phyloP scores from a whole-genome alignment of 2,797 vertebrate genomes.

The Xenopus petersii region DNA sequence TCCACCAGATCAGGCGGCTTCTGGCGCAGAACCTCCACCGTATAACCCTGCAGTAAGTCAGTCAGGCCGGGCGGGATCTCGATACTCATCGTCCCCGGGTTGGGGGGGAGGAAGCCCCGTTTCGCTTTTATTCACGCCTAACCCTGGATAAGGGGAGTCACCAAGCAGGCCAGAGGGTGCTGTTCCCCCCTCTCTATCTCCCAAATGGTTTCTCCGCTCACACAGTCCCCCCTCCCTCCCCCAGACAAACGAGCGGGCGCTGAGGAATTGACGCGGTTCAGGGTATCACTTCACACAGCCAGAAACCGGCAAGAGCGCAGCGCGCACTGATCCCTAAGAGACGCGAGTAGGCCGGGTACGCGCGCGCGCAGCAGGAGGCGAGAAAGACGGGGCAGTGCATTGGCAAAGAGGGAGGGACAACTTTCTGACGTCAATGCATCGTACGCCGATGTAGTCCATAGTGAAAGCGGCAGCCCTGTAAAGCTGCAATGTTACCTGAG shows the following conservation, averaged over 20 bases:
- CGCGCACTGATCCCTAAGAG: constrained; percentile 37
- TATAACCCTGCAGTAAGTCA: constrained; percentile 95
- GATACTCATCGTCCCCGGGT: constrained; percentile 81
- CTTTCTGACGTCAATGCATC: constrained; percentile 10
- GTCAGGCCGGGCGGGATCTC: constrained; percentile 93
- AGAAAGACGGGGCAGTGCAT: constrained; percentile 7
- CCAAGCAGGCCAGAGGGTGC: background rate
- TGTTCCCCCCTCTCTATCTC: background rate
- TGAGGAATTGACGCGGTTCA: background rate
- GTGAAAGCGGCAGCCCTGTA: too few relatives aligned
- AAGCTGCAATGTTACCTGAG: too few relatives aligned
- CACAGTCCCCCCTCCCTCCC: constrained; percentile 6
- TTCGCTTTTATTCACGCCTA: background rate
- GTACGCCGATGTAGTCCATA: background rate
- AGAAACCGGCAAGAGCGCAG: constrained; percentile 20
- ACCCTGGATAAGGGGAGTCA: background rate
- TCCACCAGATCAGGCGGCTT: constrained; percentile 88
- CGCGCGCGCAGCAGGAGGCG: constrained; percentile 28
- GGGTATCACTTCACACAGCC: constrained; percentile 30
- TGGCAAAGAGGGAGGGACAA: constrained; percentile 12
- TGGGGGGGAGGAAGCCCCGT: constrained; percentile 13
- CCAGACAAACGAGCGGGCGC: background rate
- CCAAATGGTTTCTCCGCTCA: background rate
- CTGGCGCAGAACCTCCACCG: constrained; percentile 92
- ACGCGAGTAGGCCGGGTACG: constrained; percentile 9